Percentiles rank a stretch among this genome's conserved stretches.
Conservation (phyloP, 1,140 invertebrate species). For the Zaprionus ghesquierei region DNA sequence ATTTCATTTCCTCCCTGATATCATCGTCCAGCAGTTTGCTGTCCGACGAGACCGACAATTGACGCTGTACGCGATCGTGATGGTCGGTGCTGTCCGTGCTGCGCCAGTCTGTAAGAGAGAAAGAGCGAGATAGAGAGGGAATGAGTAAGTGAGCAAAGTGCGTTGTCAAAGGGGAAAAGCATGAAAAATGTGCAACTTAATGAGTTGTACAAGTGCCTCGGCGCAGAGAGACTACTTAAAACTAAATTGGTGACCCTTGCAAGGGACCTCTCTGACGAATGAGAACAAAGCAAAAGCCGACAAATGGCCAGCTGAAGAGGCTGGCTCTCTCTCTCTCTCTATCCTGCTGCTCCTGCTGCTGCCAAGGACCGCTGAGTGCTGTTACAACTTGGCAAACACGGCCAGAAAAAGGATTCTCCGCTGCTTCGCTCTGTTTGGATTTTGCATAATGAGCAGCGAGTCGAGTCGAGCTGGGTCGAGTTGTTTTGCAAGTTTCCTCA, state of each 20-base stretch:
- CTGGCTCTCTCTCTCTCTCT: neutral
- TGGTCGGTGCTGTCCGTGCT: conserved; percentile 87
- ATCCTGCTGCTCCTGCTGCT: too few species aligned
- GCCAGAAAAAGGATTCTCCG: conserved; percentile 16
- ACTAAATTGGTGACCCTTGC: conserved; percentile 59
- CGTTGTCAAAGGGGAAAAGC: neutral
- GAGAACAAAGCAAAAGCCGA: conserved; percentile 43
- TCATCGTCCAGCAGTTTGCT: conserved; percentile 94
- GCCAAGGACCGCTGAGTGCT: conserved; percentile 26
- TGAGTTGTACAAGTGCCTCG: conserved; percentile 50
- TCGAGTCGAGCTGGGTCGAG: neutral
- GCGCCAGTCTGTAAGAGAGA: conserved; percentile 86
- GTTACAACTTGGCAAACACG: conserved; percentile 15
- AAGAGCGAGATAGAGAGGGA: conserved; percentile 28
- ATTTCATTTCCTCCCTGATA: conserved; percentile 88
- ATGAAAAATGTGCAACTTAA: conserved; percentile 59
- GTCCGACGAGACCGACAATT: conserved; percentile 94
- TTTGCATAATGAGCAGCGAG: conserved; percentile 39
- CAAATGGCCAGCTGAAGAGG: conserved; percentile 47
- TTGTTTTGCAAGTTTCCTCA: conserved; percentile 37
- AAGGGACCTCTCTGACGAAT: conserved; percentile 7
- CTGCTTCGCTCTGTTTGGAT: conserved; percentile 1
- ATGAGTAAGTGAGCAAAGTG: neutral
- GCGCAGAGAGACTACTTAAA: conserved; percentile 54
- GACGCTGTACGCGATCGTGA: conserved; percentile 91